Evolutionary conservation across 2,888 invertebrate species (phyloP), one percentile per base, ranked within the genome.

Genomic region (Cerastoderma edule): DNA sequence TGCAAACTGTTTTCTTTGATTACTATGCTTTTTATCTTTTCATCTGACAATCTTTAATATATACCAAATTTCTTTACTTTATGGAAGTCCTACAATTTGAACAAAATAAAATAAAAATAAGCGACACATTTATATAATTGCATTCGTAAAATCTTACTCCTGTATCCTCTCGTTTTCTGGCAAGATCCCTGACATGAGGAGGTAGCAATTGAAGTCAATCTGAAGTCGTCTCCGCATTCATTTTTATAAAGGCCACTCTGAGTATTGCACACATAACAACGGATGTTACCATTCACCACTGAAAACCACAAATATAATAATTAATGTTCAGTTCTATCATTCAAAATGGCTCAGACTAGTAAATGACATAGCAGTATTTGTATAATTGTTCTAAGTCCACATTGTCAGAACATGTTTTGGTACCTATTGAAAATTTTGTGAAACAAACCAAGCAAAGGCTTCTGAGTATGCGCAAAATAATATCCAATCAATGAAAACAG

Each of bases 221-320:
- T 39, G 56, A 80, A 80, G 24, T 77, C 65, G 67, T 80, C 80
- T 8, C 80, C 80, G 56, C 80, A 80, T 56, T 56, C 60, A 10
- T 76, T 71, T 13, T 68, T 35, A 60, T 74, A 24, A 16, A 48
- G 35, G 0, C 67, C 74, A 13, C 46, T 8, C 19, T 30, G 46
- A 10, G 80, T 80, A n/a, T 50, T 67, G 46, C 80, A 80, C 1
- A 77, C 60, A 39, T 80, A 80, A 35, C 80, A 80, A 1, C 71
- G 67, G 5, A 68, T 69, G 24, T 67, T 44, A n/a, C 70, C 60
- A 22, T 57, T 33, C 30, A 57, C 57, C 19, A 32, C 57, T 57
- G 57, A n/a, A 57, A 57, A 57, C 39, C 39, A 8, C 16, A 39
- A 39, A 39, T 39, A 39, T 16, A 16, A 39, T 39, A 39, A 8